Percentiles rank a stretch among this genome's conserved stretches.
These are phyloP conservation scores for Plagodis pulveraria DNA, from an alignment of 2,888 invertebrate genomes.

Conservation along the genomic window DNA sequence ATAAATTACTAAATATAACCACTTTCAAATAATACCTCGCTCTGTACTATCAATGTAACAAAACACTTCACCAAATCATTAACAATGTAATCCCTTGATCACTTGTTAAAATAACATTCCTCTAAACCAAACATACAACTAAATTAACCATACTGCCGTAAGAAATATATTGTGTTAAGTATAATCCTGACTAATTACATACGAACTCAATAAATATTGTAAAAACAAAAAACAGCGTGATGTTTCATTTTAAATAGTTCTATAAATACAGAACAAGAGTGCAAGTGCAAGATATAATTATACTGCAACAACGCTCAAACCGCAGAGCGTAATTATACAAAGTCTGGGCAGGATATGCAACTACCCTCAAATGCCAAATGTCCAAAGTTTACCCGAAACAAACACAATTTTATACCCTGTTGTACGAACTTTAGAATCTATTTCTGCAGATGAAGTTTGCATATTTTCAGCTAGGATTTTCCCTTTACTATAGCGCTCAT, in stretches of 20 bases:
- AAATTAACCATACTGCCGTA: background rate
- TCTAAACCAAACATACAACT: background rate
- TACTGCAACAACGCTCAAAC: conserved; percentile 55
- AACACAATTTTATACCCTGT: conserved; percentile 45
- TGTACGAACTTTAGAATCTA: conserved; percentile 38
- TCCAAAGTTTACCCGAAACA: conserved; percentile 38
- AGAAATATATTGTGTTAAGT: background rate
- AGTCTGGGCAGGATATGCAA: conserved; percentile 65
- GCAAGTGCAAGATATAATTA: conserved; percentile 62
- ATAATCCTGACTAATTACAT: conserved; percentile 22
- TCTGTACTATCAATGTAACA: too few species aligned
- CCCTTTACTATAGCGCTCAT: conserved; percentile 56
- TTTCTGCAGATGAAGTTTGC: conserved; percentile 39
- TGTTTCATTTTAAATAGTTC: conserved; percentile 26
- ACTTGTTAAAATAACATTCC: background rate
- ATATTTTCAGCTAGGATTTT: conserved; percentile 66
- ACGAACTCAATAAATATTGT: conserved; percentile 9
- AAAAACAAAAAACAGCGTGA: conserved; percentile 21
- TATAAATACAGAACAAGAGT: conserved; percentile 35
- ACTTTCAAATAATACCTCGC: too few species aligned
- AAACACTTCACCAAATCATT: too few species aligned
- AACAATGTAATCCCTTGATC: too few species aligned
- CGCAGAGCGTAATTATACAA: conserved; percentile 68
- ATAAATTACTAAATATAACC: too few species aligned
- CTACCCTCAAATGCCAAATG: conserved; percentile 49